Base-by-base conservation (phyloP, 2,888 invertebrate genomes). In the Phaonia tiefii region DNA sequence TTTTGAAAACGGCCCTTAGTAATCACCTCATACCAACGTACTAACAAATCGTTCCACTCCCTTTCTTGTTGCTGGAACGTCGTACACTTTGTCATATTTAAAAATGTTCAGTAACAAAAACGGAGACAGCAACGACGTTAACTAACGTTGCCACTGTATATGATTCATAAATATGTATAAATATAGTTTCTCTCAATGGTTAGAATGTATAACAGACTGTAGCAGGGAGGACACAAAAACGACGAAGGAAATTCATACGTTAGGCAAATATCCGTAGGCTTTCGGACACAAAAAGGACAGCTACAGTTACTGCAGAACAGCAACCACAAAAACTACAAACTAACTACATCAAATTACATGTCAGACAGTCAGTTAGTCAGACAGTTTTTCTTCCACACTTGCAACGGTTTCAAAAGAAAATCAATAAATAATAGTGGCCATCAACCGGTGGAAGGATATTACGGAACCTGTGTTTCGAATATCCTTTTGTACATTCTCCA, bases 211-310 rank as follows among this genome's bases (percentile, higher is more conserved):
- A 65, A 31, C 42, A 10, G n/a, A n/a, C n/a, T n/a, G n/a, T n/a
- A n/a, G 60, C 20, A 31, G 69, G 51, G 26, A 20, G 0, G 26
- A 2, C 39, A 63, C n/a, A n/a, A 70, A 42, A n/a, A 26, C 60
- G 71, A 22, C 11, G 42, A 71, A 79, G 51, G 26, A 72, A 80
- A 75, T 11, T 25, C 54, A 73, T 46, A 70, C 44, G 70, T 74
- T 80, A 70, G 46, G 37, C 13, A 65, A 77, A 80, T 77, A 54
- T 66, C 80, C 76, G 66, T 65, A 77, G 77, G 80, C 77, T 15
- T 49, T 46, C 65, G 10, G 56, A 17, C n/a, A 46, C 26, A 70
- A 60, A n/a, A 49, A 44, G 37, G 46, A 25, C 26, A 69, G 54
- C 15, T 39, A 60, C 39, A 22, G 63, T 63, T 39, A 37, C 26